These are phyloP conservation scores for Cheilosia vernalis DNA, from an alignment of 2,888 invertebrate species.

Conservation along the genomic window DNA sequence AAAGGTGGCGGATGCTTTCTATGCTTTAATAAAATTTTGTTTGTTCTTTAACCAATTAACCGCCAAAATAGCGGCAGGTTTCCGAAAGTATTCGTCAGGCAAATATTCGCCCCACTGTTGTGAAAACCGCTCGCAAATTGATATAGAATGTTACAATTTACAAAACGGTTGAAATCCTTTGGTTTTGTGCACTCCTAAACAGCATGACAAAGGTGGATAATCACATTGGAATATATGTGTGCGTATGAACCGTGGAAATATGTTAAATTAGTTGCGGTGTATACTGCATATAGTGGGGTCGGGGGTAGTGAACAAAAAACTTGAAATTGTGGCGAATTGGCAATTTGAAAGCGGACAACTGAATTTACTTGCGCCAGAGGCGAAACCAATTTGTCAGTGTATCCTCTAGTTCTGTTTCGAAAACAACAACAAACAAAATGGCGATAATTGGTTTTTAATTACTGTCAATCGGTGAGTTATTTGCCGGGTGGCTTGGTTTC, in stretches of 20 bases:
- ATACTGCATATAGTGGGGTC: no score
- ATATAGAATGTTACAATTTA: neutral
- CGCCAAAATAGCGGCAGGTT: constrained; percentile 45
- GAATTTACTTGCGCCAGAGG: constrained; percentile 3
- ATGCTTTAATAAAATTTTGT: neutral
- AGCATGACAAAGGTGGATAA: constrained; percentile 19
- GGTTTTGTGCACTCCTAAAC: constrained; percentile 1
- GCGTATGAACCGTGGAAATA: constrained; percentile 13
- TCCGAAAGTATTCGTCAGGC: constrained; percentile 6
- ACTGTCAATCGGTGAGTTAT: constrained; percentile 24
- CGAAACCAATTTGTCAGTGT: constrained; percentile 1
- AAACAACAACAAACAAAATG: neutral
- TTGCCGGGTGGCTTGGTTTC: neutral
- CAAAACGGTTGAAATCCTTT: neutral
- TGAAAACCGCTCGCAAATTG: constrained; percentile 43
- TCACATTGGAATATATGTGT: neutral
- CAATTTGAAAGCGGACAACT: constrained; percentile 22
- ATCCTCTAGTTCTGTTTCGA: neutral
- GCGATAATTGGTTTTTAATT: constrained; percentile 54
- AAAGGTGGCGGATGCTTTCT: neutral
- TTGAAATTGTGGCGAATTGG: constrained; percentile 27
- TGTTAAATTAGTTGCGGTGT: constrained; percentile 33
- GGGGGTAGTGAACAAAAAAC: neutral
- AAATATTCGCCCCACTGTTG: no score
- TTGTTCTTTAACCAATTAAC: constrained; percentile 45